phyloP scores from a whole-genome alignment of 2,888 invertebrate genomes.

The Amiota minor region DNA sequence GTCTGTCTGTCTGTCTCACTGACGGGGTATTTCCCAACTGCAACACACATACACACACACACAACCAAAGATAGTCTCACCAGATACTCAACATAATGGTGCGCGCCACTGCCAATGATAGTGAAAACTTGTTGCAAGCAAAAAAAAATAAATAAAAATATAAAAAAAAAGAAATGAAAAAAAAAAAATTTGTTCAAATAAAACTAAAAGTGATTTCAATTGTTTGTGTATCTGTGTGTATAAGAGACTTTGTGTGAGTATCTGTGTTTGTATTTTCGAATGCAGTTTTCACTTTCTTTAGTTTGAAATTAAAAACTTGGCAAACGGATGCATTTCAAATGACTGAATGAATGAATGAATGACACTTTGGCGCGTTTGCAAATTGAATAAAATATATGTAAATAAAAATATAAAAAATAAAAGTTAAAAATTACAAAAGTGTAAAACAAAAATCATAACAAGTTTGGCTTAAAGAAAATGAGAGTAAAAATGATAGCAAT shows the following conservation, averaged over 20 bases:
- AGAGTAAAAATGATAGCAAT: constrained; percentile 51
- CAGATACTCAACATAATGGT: background rate
- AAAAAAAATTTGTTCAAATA: constrained; percentile 33
- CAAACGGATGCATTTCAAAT: constrained; percentile 62
- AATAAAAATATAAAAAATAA: too few relatives aligned
- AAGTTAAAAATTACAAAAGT: constrained; percentile 30
- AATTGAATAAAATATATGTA: background rate
- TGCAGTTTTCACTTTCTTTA: constrained; percentile 57
- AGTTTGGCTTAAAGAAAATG: background rate
- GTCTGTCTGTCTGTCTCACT: background rate
- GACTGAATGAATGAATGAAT: constrained; percentile 17
- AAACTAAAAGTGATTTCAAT: constrained; percentile 60
- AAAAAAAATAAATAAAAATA: constrained; percentile 2
- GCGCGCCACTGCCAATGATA: background rate
- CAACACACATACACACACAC: too few relatives aligned
- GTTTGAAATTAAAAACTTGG: constrained; percentile 61
- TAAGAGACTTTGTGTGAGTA: too few relatives aligned
- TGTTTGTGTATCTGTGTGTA: too few relatives aligned
- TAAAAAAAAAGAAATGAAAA: constrained; percentile 18
- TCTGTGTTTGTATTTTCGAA: constrained; percentile 35
- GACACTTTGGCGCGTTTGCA: constrained; percentile 21
- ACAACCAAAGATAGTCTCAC: too few relatives aligned
- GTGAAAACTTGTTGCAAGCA: constrained; percentile 17
- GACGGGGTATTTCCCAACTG: background rate
- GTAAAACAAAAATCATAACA: too few relatives aligned